Evolutionary conservation across 2,888 invertebrate species (phyloP).

Genomic region (Heteropelma amictum): DNA sequence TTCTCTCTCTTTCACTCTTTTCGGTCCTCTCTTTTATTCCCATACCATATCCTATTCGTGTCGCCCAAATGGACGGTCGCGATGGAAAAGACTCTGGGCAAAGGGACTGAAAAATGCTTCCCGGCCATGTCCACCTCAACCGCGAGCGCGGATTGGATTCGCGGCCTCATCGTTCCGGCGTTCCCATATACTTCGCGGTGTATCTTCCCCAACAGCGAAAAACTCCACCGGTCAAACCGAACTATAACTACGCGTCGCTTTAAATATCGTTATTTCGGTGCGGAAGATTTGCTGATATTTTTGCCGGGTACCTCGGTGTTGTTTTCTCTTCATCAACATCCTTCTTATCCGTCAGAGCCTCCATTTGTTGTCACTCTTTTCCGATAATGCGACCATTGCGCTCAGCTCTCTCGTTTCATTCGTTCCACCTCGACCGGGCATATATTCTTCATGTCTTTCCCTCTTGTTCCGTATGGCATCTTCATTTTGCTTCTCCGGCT

Average conservation of each 20-base stretch:
- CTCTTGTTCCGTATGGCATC: background rate
- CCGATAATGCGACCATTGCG: background rate
- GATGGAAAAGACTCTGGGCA: constrained; percentile 46
- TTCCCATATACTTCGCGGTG: constrained; percentile 52
- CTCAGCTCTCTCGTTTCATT: background rate
- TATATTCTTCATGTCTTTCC: background rate
- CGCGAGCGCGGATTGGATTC: constrained; percentile 64
- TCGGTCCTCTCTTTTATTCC: constrained; percentile 31
- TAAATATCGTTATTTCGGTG: constrained; percentile 75
- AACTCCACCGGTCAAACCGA: constrained; percentile 58
- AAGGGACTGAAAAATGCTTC: constrained; percentile 66
- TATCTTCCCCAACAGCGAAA: constrained; percentile 47
- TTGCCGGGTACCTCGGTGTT: background rate
- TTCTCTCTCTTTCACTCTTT: constrained; percentile 4
- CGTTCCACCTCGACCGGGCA: background rate
- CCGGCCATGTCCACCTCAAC: constrained; percentile 65
- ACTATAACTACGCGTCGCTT: constrained; percentile 67
- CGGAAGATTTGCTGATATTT: constrained; percentile 22
- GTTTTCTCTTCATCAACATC: constrained; percentile 38
- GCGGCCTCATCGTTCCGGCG: constrained; percentile 41
- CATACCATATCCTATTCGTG: constrained; percentile 49
- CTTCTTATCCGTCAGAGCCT: constrained; percentile 12
- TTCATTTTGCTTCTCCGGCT: background rate
- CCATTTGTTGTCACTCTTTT: background rate
- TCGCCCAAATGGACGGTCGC: constrained; percentile 31